phyloP scores from a whole-genome alignment of 2,888 invertebrate genomes.

The Toxonevra muliebris region DNA sequence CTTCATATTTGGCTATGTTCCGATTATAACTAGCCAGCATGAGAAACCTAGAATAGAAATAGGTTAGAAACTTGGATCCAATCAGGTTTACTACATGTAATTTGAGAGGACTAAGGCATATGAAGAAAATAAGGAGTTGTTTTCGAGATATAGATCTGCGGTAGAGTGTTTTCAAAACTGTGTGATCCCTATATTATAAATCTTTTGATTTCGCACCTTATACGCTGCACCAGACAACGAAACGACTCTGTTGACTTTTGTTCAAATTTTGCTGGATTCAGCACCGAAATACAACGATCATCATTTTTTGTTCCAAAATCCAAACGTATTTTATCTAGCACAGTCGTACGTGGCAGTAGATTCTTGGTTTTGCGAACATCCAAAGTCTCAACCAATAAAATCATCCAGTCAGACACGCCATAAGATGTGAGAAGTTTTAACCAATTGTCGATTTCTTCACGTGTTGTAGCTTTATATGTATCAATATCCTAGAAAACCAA shows the following conservation, averaged over 20 bases:
- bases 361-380: constrained; percentile 93
- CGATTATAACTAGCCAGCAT: constrained; percentile 87
- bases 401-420: constrained; percentile 90
- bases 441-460: constrained; percentile 92
- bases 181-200: too few relatives aligned
- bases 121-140: too few relatives aligned
- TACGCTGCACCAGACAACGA: constrained; percentile 82
- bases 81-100: neutral
- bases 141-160: too few relatives aligned
- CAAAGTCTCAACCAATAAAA: constrained; percentile 90
- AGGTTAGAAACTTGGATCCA: neutral
- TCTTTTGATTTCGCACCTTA: constrained; percentile 69
- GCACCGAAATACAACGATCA: constrained; percentile 86
- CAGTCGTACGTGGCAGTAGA: constrained; percentile 88
- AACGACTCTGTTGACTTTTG: constrained; percentile 91
- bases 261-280: constrained; percentile 91
- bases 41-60: constrained; percentile 61
- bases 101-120: too few relatives aligned
- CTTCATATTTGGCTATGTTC: constrained; percentile 86
- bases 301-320: constrained; percentile 93
- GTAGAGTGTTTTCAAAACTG: too few relatives aligned
- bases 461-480: constrained; percentile 84
- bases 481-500: constrained; percentile 81
- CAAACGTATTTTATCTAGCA: constrained; percentile 91
- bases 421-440: constrained; percentile 78